Evolutionary conservation across 2,113 vertebrate species (phyloP).

Genomic region (Barbus barbus): DNA sequence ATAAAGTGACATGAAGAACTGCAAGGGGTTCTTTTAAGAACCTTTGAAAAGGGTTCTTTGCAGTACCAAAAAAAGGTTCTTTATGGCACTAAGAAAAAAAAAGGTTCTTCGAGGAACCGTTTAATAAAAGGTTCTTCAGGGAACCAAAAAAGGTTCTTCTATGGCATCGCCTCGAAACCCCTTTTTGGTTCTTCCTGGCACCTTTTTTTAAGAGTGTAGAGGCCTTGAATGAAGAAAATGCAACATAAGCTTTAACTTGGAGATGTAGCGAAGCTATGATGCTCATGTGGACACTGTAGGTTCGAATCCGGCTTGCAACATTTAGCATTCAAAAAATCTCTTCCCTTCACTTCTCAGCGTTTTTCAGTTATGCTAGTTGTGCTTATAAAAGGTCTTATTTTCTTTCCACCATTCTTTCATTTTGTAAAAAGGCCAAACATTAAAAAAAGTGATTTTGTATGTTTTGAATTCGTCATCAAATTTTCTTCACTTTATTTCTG

Average conservation of each 20-base stretch:
- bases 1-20: too few relatives aligned
- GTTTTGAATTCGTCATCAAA: neutral
- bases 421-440: conserved; percentile 17
- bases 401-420: too few relatives aligned
- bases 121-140: too few relatives aligned
- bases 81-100: too few relatives aligned
- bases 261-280: neutral
- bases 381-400: neutral
- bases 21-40: too few relatives aligned
- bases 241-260: neutral
- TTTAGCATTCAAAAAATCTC: neutral
- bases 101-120: too few relatives aligned
- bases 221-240: neutral
- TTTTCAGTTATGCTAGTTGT: neutral
- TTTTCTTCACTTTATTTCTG: neutral
- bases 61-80: too few relatives aligned
- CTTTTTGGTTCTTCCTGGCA: too few relatives aligned
- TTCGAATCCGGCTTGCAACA: neutral
- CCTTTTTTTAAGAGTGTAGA: too few relatives aligned
- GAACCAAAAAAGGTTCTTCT: too few relatives aligned
- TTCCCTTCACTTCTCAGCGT: neutral
- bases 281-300: neutral
- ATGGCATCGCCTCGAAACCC: too few relatives aligned
- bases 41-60: too few relatives aligned
- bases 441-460: neutral